Conservation (phyloP, 1,140 invertebrate genomes). For the Megathymus violae region DNA sequence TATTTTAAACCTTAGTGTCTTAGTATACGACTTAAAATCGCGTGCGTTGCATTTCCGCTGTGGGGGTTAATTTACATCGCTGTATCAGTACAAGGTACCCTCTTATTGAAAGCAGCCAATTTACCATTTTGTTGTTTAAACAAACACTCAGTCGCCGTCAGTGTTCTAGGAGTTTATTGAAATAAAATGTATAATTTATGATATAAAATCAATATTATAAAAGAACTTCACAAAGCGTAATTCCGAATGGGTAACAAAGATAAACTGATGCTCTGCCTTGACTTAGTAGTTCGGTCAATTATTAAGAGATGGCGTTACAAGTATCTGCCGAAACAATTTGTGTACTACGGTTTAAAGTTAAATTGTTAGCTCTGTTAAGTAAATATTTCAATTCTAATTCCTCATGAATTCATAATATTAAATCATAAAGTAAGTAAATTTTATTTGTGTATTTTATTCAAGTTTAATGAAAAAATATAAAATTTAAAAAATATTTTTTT, state of each 20-base stretch:
- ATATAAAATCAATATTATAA: slow-evolving; percentile 47
- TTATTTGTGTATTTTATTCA: no score
- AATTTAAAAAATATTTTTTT: no score
- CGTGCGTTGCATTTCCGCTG: not conserved
- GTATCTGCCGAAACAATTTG: not conserved
- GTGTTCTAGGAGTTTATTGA: slow-evolving; percentile 60
- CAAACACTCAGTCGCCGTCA: slow-evolving; percentile 60
- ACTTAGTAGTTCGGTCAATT: slow-evolving; percentile 6
- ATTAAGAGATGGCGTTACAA: slow-evolving; percentile 47
- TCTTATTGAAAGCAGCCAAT: slow-evolving; percentile 78
- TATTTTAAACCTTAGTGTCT: not conserved
- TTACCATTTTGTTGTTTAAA: slow-evolving; percentile 78
- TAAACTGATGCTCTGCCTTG: slow-evolving; percentile 9
- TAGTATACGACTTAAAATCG: not conserved
- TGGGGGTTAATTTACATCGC: slow-evolving; percentile 11
- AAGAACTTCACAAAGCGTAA: slow-evolving; percentile 22
- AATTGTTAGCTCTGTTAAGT: no score
- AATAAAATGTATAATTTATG: slow-evolving; percentile 58
- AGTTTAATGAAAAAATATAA: no score
- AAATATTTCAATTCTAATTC: no score
- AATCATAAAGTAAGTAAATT: no score
- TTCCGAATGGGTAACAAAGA: slow-evolving; percentile 26
- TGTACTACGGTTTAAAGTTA: no score
- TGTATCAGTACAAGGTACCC: slow-evolving; percentile 48
- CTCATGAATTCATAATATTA: no score